phyloP scores from a whole-genome alignment of 1,140 invertebrate species.

The Plodia interpunctella region DNA sequence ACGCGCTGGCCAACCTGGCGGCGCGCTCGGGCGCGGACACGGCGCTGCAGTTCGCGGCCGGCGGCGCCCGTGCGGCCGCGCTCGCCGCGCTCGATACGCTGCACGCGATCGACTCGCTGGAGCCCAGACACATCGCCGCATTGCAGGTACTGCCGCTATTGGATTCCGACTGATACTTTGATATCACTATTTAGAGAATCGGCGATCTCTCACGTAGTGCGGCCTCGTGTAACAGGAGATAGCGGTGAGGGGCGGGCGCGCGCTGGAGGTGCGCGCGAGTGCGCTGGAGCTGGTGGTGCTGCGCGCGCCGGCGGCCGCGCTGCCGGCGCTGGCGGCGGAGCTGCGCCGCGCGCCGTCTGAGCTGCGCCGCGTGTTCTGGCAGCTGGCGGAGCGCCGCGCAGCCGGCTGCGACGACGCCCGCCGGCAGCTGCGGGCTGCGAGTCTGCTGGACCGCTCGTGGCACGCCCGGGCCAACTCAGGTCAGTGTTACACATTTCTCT shows the following conservation, averaged over 20 bases:
- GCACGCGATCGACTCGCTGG: slow-evolving; percentile 13
- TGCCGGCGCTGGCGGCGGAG: slow-evolving; percentile 16
- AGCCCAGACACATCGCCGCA: slow-evolving; percentile 13
- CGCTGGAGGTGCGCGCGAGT: slow-evolving; percentile 38
- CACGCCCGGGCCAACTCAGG: slow-evolving; percentile 28
- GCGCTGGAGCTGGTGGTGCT: slow-evolving; percentile 40
- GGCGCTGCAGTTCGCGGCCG: slow-evolving; percentile 33
- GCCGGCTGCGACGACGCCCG: slow-evolving; percentile 18
- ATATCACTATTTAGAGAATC: too few species aligned
- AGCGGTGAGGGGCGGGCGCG: slow-evolving; percentile 9
- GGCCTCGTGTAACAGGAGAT: neutral
- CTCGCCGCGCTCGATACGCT: slow-evolving; percentile 14
- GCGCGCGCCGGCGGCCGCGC: slow-evolving; percentile 19
- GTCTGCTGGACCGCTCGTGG: slow-evolving; percentile 24
- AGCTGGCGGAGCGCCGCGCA: slow-evolving; percentile 31
- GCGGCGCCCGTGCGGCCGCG: slow-evolving; percentile 11
- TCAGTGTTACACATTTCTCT: too few species aligned
- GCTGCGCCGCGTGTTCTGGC: slow-evolving; percentile 41
- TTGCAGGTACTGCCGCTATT: slow-evolving; percentile 24
- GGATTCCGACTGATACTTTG: neutral
- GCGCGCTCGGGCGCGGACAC: slow-evolving; percentile 30
- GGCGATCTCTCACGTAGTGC: too few species aligned
- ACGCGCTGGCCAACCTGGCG: slow-evolving; percentile 42
- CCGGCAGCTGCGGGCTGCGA: neutral
- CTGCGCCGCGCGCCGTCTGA: slow-evolving; percentile 21